Conservation (phyloP, 1,140 invertebrate species). For the Bombus turneri region DNA sequence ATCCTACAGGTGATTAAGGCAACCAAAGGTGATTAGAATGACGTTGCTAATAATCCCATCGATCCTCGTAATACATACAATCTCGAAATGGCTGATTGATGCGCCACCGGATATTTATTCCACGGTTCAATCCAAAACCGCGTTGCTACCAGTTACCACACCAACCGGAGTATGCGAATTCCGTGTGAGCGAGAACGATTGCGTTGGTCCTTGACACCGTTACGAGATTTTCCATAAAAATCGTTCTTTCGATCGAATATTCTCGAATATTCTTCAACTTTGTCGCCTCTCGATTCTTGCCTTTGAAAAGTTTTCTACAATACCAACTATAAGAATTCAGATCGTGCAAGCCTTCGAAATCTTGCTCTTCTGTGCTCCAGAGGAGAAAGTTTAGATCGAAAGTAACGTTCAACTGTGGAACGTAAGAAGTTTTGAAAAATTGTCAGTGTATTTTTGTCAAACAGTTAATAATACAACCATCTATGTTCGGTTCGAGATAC, state of each 20-base stretch:
- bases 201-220: no score
- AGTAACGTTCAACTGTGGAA: not conserved
- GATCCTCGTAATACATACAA: not conserved
- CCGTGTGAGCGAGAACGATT: no score
- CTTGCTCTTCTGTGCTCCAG: not conserved
- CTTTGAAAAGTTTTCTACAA: not conserved
- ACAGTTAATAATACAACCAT: not conserved
- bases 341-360: not conserved
- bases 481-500: not conserved
- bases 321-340: not conserved
- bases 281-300: not conserved
- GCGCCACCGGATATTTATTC: conserved; percentile 32
- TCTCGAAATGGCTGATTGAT: conserved; percentile 15
- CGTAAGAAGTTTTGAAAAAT: not conserved
- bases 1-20: not conserved
- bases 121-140: conserved; percentile 22
- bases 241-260: not conserved
- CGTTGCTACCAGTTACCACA: not conserved
- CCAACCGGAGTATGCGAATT: not conserved
- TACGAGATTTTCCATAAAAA: no score
- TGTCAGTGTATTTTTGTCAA: not conserved
- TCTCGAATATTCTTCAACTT: not conserved
- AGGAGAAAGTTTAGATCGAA: not conserved
- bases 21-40: not conserved
- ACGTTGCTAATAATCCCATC: not conserved